phyloP scores from a whole-genome alignment of 2,797 vertebrate genomes.

The Esox lucius region DNA sequence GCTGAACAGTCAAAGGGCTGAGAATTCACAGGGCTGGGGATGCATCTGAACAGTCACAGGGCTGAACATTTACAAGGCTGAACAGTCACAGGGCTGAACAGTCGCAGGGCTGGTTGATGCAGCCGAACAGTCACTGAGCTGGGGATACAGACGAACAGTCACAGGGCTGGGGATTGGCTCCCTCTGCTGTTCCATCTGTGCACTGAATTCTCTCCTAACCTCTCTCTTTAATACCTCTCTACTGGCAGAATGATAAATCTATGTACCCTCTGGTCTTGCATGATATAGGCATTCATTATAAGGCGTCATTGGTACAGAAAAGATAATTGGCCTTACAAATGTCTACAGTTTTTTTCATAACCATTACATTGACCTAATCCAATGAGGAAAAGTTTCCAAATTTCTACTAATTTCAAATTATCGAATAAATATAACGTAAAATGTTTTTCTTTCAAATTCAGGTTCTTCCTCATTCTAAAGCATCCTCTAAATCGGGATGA shows the following conservation, averaged over 20 bases:
- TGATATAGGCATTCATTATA: neutral
- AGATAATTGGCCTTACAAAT: too few species aligned
- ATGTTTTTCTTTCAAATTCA: neutral
- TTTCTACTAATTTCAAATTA: too few species aligned
- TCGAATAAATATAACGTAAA: neutral
- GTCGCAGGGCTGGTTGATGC: too few species aligned
- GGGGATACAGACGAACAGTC: slow-evolving; percentile 51
- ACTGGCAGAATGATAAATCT: neutral
- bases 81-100: too few species aligned
- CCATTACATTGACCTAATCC: neutral
- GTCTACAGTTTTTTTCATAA: too few species aligned
- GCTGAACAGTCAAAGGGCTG: too few species aligned
- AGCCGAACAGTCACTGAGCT: too few species aligned
- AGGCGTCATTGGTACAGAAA: neutral
- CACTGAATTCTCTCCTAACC: slow-evolving; percentile 39
- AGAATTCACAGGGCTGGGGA: too few species aligned
- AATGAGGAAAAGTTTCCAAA: too few species aligned
- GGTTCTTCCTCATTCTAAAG: neutral
- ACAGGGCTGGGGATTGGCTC: slow-evolving; percentile 63
- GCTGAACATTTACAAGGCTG: too few species aligned
- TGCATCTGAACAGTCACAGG: too few species aligned
- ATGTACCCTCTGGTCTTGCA: neutral
- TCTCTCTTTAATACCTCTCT: neutral
- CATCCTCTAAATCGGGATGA: neutral
- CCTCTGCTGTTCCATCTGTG: slow-evolving; percentile 77